A percentile compares a stretch with the other conserved stretches of the same genome.
These are phyloP conservation scores for Mystacornis crossleyi DNA, from an alignment of 2,113 vertebrate species.

Conservation along the genomic window DNA sequence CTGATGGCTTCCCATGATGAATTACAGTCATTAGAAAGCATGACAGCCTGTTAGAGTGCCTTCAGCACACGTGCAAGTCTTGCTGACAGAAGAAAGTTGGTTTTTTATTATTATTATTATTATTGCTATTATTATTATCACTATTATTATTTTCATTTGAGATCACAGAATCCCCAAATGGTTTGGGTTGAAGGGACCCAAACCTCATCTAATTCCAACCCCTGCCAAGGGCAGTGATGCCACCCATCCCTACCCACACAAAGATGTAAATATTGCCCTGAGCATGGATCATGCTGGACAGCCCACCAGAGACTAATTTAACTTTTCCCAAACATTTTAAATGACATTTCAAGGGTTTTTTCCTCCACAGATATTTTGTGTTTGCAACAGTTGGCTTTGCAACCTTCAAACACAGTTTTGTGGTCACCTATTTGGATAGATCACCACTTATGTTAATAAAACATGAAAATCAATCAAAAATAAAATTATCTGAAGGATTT, in stretches of 20 bases:
- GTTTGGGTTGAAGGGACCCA: neutral
- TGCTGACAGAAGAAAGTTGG: constrained; percentile 7
- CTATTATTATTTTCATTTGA: neutral
- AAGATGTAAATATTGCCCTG: constrained; percentile 23
- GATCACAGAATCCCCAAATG: neutral
- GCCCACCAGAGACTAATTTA: neutral
- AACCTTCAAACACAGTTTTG: neutral
- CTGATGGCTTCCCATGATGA: constrained; percentile 64
- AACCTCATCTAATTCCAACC: neutral
- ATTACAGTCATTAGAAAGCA: constrained; percentile 72
- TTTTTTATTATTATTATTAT: neutral
- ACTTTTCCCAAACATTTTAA: neutral
- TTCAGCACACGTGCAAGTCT: neutral
- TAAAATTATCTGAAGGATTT: neutral
- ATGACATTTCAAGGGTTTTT: neutral
- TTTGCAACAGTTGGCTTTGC: neutral
- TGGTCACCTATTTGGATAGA: neutral
- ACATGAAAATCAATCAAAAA: neutral
- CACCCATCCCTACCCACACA: too few relatives aligned
- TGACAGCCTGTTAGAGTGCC: constrained; percentile 18
- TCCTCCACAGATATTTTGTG: neutral
- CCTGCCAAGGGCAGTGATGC: neutral
- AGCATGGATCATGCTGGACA: neutral
- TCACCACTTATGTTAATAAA: neutral
- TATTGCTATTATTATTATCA: neutral